phyloP scores from a whole-genome alignment of 2,888 invertebrate genomes.

The Noctua janthe region DNA sequence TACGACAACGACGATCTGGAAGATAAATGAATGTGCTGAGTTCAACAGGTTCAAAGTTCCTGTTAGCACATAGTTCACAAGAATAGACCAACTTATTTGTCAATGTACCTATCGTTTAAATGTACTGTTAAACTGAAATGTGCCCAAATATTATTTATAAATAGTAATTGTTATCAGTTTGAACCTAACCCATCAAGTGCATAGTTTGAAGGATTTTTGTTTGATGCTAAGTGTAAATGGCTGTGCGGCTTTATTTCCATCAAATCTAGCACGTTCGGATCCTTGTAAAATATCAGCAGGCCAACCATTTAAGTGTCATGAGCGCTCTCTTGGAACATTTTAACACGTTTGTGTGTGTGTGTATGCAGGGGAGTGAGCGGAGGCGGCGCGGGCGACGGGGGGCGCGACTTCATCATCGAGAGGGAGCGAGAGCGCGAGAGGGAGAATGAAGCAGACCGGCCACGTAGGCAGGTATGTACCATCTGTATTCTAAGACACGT shows the following conservation, averaged over 20 bases:
- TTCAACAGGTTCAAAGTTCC: background rate
- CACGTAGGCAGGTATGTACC: slow-evolving; percentile 81
- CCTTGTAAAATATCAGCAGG: background rate
- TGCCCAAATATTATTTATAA: background rate
- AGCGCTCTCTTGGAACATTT: background rate
- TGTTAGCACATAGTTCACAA: background rate
- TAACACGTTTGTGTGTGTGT: slow-evolving; percentile 33
- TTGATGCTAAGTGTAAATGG: background rate
- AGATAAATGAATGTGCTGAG: background rate
- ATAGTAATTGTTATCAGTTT: background rate
- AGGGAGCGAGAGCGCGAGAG: slow-evolving; percentile 85
- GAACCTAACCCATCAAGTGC: background rate
- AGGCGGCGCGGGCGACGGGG: slow-evolving; percentile 77
- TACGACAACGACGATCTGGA: background rate
- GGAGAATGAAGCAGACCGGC: slow-evolving; percentile 82
- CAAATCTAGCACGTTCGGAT: background rate
- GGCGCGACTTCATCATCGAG: slow-evolving; percentile 87
- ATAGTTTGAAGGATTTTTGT: background rate
- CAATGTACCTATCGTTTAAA: background rate
- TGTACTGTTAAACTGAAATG: background rate
- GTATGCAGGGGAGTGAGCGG: slow-evolving; percentile 81
- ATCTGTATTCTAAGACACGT: background rate
- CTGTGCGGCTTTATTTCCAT: background rate
- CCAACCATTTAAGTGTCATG: background rate
- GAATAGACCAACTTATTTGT: background rate